These are phyloP conservation scores for Acanthosepion pharaonis DNA, from an alignment of 2,888 invertebrate species.

Conservation along the genomic window DNA sequence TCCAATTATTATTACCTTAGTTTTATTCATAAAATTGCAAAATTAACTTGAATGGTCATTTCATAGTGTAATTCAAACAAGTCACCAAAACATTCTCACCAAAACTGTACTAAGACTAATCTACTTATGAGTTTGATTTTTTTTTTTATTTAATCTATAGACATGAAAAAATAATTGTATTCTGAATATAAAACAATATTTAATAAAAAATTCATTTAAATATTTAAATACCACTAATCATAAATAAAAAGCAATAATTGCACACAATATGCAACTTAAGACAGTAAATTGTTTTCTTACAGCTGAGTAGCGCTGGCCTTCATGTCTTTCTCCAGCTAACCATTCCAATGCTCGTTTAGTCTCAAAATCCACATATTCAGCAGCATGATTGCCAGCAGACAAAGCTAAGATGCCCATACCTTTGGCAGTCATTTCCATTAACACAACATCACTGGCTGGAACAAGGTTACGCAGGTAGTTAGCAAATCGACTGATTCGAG, in stretches of 20 bases:
- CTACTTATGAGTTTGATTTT: too few species aligned
- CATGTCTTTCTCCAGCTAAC: constrained; percentile 89
- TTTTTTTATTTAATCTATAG: too few species aligned
- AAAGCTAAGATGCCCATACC: constrained; percentile 94
- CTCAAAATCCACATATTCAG: constrained; percentile 98
- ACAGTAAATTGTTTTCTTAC: constrained; percentile 75
- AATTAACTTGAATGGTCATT: too few species aligned
- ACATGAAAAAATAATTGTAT: too few species aligned
- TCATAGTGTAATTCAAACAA: too few species aligned
- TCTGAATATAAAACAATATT: too few species aligned
- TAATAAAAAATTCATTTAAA: too few species aligned
- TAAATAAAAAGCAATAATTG: background rate
- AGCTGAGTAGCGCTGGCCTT: constrained; percentile 92
- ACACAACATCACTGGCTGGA: constrained; percentile 91
- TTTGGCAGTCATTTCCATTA: constrained; percentile 96
- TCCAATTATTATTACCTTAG: too few species aligned
- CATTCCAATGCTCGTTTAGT: constrained; percentile 96
- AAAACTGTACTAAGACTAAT: too few species aligned
- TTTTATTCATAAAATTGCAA: too few species aligned
- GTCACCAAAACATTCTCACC: too few species aligned
- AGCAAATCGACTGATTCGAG: constrained; percentile 91
- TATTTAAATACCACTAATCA: too few species aligned
- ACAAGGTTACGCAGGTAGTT: constrained; percentile 92
- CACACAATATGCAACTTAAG: background rate
- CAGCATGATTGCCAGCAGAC: constrained; percentile 87